phyloP scores from a whole-genome alignment of 2,113 vertebrate species.

The Phylloscopus whistleri region DNA sequence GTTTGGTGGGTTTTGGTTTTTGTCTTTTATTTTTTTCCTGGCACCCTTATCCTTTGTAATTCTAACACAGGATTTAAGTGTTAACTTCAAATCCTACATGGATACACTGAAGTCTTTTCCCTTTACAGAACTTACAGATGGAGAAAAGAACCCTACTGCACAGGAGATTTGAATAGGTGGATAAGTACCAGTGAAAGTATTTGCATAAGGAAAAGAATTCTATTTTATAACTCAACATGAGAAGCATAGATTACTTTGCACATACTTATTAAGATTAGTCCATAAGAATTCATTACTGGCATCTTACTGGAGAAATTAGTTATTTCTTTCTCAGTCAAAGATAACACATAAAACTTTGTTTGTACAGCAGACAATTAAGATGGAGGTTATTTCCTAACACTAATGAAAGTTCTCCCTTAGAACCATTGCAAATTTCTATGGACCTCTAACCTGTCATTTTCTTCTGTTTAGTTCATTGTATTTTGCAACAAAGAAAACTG shows the following conservation, averaged over 20 bases:
- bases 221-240: slow-evolving; percentile 59
- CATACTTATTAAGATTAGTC: slow-evolving; percentile 57
- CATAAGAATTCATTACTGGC: slow-evolving; percentile 58
- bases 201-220: slow-evolving; percentile 56
- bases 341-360: slow-evolving; percentile 52
- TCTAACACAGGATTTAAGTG: background rate
- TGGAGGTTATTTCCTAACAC: slow-evolving; percentile 65
- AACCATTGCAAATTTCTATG: slow-evolving; percentile 55
- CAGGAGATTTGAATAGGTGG: slow-evolving; percentile 51
- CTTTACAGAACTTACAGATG: background rate
- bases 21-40: background rate
- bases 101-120: background rate
- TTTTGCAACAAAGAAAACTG: slow-evolving; percentile 52
- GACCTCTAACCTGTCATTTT: slow-evolving; percentile 37
- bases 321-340: slow-evolving; percentile 58
- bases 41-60: background rate
- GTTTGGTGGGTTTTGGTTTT: background rate
- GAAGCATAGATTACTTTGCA: slow-evolving; percentile 37
- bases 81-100: background rate
- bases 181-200: slow-evolving; percentile 49
- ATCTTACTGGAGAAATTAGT: slow-evolving; percentile 62
- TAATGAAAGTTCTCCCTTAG: slow-evolving; percentile 46
- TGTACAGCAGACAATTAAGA: slow-evolving; percentile 63
- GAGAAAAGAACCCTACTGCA: slow-evolving; percentile 40
- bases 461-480: slow-evolving; percentile 45